A percentile compares a stretch with the other conserved stretches of the same genome.
Evolutionary conservation across 2,113 vertebrate genomes (phyloP).

Genomic region (Stercorarius parasiticus): DNA sequence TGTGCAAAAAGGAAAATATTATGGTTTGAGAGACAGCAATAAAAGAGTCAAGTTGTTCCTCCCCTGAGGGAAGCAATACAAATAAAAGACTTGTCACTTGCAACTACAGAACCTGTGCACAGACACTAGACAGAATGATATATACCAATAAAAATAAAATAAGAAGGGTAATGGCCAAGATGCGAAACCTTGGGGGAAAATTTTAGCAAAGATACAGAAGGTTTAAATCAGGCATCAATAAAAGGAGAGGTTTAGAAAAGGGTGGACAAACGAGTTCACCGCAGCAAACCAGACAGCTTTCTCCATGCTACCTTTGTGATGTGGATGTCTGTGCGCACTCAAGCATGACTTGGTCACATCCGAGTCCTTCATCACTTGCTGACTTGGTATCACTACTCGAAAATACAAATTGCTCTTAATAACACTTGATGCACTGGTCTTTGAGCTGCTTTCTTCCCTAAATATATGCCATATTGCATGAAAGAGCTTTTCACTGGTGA

Average conservation of each 20-base stretch:
- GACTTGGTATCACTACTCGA: neutral
- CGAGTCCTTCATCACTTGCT: neutral
- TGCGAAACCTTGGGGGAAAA: neutral
- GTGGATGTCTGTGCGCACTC: too few species aligned
- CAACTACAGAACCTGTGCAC: neutral
- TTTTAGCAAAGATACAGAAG: neutral
- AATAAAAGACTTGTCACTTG: neutral
- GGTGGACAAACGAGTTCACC: neutral
- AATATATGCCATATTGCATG: neutral
- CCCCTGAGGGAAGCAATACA: neutral
- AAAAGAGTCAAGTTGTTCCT: neutral
- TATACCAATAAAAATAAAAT: constrained; percentile 4
- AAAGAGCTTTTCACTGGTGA: neutral
- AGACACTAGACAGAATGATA: neutral
- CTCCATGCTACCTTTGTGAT: neutral
- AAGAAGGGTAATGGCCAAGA: neutral
- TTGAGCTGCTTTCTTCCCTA: neutral
- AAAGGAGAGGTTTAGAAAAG: neutral
- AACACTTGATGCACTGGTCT: neutral
- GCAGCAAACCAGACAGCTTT: neutral
- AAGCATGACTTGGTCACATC: neutral
- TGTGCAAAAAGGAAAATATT: neutral
- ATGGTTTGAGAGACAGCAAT: neutral
- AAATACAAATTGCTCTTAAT: neutral
- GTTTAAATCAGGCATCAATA: neutral